phyloP scores from a whole-genome alignment of 2,797 vertebrate genomes.

The Chanos chanos region DNA sequence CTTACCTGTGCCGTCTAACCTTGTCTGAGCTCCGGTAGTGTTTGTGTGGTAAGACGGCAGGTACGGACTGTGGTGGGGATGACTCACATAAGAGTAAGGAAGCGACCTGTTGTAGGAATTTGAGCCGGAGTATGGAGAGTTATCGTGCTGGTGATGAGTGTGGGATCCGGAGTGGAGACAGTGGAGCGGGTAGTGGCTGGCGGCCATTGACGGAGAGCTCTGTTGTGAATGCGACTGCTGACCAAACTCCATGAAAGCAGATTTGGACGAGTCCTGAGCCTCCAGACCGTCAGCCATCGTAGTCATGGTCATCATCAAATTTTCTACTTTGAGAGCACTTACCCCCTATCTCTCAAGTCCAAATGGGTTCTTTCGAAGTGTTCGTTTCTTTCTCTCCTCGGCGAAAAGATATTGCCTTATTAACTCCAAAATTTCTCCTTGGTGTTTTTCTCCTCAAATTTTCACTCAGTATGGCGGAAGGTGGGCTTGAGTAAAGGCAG shows the following conservation, averaged over 20 bases:
- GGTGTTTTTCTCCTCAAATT: conserved; percentile 65
- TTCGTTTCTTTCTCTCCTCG: conserved; percentile 70
- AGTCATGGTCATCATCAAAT: conserved; percentile 99
- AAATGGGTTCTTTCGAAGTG: conserved; percentile 71
- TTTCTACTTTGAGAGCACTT: conserved; percentile 89
- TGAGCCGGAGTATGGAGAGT: conserved; percentile 80
- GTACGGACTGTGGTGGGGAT: conserved; percentile 97
- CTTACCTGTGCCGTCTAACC: conserved; percentile 98
- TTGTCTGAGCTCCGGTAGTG: conserved; percentile 85
- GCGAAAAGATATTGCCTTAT: conserved; percentile 77
- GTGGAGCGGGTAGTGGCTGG: conserved; percentile 95
- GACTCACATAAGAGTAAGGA: conserved; percentile 95
- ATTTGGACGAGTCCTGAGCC: conserved; percentile 98
- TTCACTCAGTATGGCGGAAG: conserved; percentile 73
- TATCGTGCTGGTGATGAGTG: conserved; percentile 87
- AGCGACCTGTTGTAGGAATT: conserved; percentile 88
- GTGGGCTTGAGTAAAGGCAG: conserved; percentile 83
- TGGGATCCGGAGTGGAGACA: conserved; percentile 95
- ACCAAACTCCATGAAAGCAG: conserved; percentile 99
- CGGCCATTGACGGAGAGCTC: conserved; percentile 95
- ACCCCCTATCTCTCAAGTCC: conserved; percentile 78
- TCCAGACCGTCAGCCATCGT: conserved; percentile 99
- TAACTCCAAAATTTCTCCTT: conserved; percentile 71
- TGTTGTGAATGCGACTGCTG: conserved; percentile 84
- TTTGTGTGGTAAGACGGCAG: conserved; percentile 93